Percentiles rank a stretch among this genome's conserved stretches.
These are phyloP conservation scores for Aurelia aurita DNA, from an alignment of 30 jellyfish, hydroid and myxozoan genomes.

Conservation along the genomic window DNA sequence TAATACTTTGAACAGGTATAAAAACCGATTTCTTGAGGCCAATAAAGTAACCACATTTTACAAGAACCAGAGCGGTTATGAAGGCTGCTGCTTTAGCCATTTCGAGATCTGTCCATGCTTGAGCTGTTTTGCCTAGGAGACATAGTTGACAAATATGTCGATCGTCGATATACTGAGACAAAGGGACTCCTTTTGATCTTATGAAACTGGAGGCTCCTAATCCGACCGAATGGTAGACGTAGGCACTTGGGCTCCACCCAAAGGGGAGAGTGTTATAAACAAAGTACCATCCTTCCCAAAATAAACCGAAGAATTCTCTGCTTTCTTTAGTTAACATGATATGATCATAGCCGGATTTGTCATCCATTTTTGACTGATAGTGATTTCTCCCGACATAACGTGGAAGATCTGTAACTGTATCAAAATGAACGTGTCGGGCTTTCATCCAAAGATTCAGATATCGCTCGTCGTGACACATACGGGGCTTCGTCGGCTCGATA, in stretches of 20 bases:
- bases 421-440: not conserved
- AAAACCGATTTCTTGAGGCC: too few species aligned
- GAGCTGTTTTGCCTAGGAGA: not conserved
- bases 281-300: too few species aligned
- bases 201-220: conserved; percentile 21
- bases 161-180: conserved; percentile 6
- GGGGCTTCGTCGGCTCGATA: conserved; percentile 22
- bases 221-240: too few species aligned
- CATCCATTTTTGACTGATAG: not conserved
- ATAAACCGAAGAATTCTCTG: too few species aligned
- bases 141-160: conserved; percentile 11
- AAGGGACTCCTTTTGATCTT: conserved; percentile 7
- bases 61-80: too few species aligned
- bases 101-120: too few species aligned
- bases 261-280: too few species aligned
- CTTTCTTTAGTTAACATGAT: too few species aligned
- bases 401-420: conserved; percentile 12
- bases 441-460: not conserved
- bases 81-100: too few species aligned
- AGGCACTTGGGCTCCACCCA: too few species aligned
- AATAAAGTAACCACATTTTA: too few species aligned
- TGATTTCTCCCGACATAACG: not conserved
- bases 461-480: conserved; percentile 19
- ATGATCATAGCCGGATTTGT: not conserved
- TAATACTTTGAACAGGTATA: too few species aligned